Evolutionary conservation across 2,888 invertebrate species (phyloP).

Genomic region (Lasioglossum marginatum): DNA sequence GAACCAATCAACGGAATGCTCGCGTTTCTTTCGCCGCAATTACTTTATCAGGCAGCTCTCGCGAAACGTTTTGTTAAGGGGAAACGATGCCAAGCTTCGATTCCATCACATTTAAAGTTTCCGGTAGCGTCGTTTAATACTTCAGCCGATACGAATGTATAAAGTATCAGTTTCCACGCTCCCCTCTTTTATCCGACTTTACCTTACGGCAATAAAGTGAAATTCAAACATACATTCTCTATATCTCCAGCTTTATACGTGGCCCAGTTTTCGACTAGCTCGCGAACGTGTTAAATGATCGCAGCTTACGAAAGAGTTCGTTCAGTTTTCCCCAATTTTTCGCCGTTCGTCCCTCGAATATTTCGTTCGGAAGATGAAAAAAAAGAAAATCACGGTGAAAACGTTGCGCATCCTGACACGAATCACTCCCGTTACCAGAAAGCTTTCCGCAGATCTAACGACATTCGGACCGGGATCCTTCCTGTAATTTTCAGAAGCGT

Average conservation of each 20-base stretch:
- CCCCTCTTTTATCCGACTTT: constrained; percentile 26
- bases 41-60: background rate
- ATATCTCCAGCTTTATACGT: constrained; percentile 10
- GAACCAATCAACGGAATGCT: background rate
- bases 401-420: constrained; percentile 1
- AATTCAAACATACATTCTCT: constrained; percentile 28
- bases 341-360: constrained; percentile 11
- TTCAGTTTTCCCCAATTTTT: constrained; percentile 34
- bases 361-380: background rate
- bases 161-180: constrained; percentile 25
- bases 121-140: constrained; percentile 20
- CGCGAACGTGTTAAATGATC: constrained; percentile 38
- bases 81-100: background rate
- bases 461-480: background rate
- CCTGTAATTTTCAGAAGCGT: background rate
- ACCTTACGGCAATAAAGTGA: constrained; percentile 32
- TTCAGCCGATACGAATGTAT: constrained; percentile 17
- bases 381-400: background rate
- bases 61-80: constrained; percentile 9
- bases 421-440: background rate
- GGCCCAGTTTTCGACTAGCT: constrained; percentile 33
- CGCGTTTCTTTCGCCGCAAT: background rate
- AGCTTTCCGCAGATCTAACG: constrained; percentile 13
- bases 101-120: constrained; percentile 39
- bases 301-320: constrained; percentile 31